Evolutionary conservation across 2,888 invertebrate species (phyloP), one percentile per base, ranked within the genome.

Genomic region (Mystacides longicornis): DNA sequence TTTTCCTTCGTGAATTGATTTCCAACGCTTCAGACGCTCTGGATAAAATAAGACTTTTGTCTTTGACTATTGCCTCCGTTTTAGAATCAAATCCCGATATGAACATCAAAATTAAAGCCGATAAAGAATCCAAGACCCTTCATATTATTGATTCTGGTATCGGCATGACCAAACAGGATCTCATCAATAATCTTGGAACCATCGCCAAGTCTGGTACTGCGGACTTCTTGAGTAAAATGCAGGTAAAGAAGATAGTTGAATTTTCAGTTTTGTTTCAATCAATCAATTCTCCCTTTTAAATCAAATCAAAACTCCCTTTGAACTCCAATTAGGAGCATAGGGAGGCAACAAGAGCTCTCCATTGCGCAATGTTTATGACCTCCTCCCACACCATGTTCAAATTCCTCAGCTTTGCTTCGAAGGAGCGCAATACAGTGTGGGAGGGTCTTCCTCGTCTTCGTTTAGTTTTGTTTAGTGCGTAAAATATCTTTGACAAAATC

Each of bases 11-110:
- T 67, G 99, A 99, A 77, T 78, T 99, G 70, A 99, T 99, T 67
- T 99, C 98, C 1, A 99, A 99, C 77, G 98, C 95, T 0, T 98
- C 98, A 0, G 99, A 99, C 79, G 99, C 99, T 43, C 78, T 99
- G 62, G 99, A 99, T 75, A 99, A 99, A 74, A 96, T 99, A 66
- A 86, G 99, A 21, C 80, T 98, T 64, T 71, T 98, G 58, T 89
- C 97, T 1, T 77, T 99, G 53, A 98, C 98, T 0, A 87, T 95
- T 66, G 85, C 86, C 64, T 76, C 79, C 55, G 89, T 89, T 54
- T 74, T 99, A 60, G 84, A 84, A 23, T 75, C 86, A 9, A 89
- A 87, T 65, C 80, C 86, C 0, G 96, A 99, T 66, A 73, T 97
- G 56, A 81, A 85, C 63, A 92, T 99, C 62, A 86, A 89, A 70